Base-by-base conservation (phyloP, 2,113 vertebrate genomes). In the Axis porcinus region DNA sequence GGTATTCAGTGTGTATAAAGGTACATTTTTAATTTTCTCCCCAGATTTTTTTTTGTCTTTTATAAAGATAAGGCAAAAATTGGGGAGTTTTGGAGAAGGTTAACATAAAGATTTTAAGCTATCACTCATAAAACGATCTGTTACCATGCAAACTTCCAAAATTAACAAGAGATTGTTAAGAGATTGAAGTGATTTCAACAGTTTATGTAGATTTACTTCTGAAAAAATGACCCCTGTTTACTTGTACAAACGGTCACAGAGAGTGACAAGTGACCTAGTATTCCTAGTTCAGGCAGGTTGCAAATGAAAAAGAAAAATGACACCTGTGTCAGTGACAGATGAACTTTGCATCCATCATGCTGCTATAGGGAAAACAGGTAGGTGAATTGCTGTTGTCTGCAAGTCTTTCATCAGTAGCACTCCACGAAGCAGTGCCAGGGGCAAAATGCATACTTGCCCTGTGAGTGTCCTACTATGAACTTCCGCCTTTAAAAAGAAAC, bases 151-250 rank as follows among this genome's bases (percentile, higher is more conserved):
- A 91, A 8, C 13, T 87, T 95, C 47, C 54, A 95, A 27, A 57
- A 27, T 40, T 92, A 97, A 97, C 78, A 92, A 28, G 76, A 95
- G 67, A 52, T n/a, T 52, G 30, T 81, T 81, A 81, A 81, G 78
- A 81, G 28, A 81, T 21, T 13, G 27, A 91, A 97, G 96, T 33
- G 91, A 87, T 19, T 2, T 57, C 89, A 98, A 97, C 98, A 98
- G 36, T 97, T 96, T 96, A 94, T 92, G 94, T 99, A 98, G 98
- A 98, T 99, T 98, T 99, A 97, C 98, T 98, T 99, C 88, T 25
- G 10, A 98, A 98, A 97, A 86, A 76, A 81, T 94, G 50, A 13
- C 27, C 64, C 78, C 97, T 96, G 97, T 98, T 99, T 98, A 90
- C 97, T 98, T 98, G 78, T 50, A 96, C 96, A 97, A 98, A 98